These are phyloP conservation scores for Fabriciana adippe DNA, from an alignment of 2,888 invertebrate species.

Conservation along the genomic window DNA sequence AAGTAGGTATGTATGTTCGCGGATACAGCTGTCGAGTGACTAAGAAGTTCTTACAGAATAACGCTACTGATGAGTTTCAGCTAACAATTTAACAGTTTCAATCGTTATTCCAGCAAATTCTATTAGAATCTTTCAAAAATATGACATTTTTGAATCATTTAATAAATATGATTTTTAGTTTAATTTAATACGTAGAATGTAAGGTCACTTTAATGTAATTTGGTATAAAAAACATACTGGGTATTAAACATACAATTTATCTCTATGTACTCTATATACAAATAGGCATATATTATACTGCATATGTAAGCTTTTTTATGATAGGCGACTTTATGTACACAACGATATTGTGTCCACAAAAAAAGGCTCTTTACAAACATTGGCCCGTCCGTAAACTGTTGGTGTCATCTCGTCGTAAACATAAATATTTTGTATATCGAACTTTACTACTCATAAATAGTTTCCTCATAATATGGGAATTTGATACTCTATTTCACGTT, in stretches of 20 bases:
- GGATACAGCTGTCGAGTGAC: too few species aligned
- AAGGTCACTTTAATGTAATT: too few species aligned
- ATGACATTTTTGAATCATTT: too few species aligned
- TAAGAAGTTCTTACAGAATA: too few species aligned
- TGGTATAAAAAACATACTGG: too few species aligned
- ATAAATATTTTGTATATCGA: conserved; percentile 3
- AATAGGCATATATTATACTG: not conserved
- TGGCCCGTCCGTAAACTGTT: conserved; percentile 5
- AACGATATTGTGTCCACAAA: not conserved
- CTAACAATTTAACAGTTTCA: too few species aligned
- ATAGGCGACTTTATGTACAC: not conserved
- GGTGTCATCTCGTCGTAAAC: not conserved
- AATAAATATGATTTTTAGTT: too few species aligned
- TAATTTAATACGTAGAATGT: too few species aligned
- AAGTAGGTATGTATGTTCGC: too few species aligned
- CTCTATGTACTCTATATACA: not conserved
- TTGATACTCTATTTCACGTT: not conserved
- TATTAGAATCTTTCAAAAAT: too few species aligned
- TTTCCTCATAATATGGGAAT: not conserved
- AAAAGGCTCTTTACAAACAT: conserved; percentile 14
- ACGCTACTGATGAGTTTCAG: too few species aligned
- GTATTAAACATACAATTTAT: not conserved
- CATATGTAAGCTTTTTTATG: not conserved
- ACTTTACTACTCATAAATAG: not conserved
- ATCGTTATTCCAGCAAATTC: too few species aligned